Percentiles rank a stretch among this genome's conserved stretches.
phyloP scores from a whole-genome alignment of 30 jellyfish, hydroid and myxozoan genomes.

The Aurelia aurita region DNA sequence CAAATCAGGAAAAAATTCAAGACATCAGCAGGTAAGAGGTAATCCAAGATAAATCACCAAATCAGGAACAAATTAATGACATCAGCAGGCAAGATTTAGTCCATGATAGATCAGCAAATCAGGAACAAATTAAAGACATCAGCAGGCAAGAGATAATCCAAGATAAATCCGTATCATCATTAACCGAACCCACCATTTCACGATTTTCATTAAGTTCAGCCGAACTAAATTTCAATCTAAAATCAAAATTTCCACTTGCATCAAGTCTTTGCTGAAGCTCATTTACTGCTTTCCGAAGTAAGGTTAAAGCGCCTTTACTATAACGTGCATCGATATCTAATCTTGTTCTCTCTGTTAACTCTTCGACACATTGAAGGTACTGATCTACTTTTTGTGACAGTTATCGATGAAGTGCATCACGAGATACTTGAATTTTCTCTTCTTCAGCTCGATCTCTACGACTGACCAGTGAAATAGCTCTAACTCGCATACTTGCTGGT shows the following conservation, averaged over 20 bases:
- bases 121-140: neutral
- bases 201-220: too few relatives aligned
- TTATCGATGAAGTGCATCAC: constrained; percentile 19
- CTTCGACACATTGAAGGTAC: constrained; percentile 25
- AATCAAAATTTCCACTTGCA: neutral
- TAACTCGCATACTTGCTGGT: too few relatives aligned
- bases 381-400: constrained; percentile 26
- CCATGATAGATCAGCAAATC: too few relatives aligned
- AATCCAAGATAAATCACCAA: too few relatives aligned
- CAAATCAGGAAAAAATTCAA: too few relatives aligned
- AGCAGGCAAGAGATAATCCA: too few relatives aligned
- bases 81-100: too few relatives aligned
- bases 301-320: constrained; percentile 21
- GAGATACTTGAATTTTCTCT: constrained; percentile 9
- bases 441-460: constrained; percentile 24
- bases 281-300: constrained; percentile 25
- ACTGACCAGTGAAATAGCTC: constrained; percentile 18
- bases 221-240: too few relatives aligned
- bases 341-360: constrained; percentile 15
- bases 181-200: too few relatives aligned
- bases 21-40: too few relatives aligned
- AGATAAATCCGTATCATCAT: neutral
- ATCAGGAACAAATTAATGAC: too few relatives aligned
- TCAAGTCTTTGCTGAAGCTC: constrained; percentile 5
- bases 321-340: constrained; percentile 9